Conservation (phyloP, 1,140 invertebrate genomes). For the Zaprionus capensis region DNA sequence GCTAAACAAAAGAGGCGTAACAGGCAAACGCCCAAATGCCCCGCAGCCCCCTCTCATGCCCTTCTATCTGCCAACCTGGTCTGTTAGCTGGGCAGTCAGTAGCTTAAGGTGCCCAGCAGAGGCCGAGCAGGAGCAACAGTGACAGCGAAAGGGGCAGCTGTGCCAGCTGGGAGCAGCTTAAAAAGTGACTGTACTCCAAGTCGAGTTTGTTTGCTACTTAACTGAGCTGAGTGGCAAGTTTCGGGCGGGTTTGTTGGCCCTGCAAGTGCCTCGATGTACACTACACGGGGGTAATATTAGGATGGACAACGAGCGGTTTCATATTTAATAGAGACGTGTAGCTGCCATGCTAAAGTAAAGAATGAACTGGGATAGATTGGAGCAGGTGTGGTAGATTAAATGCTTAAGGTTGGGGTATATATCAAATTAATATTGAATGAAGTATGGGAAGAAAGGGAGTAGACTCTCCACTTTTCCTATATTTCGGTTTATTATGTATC, state of each 20-base stretch:
- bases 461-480: no score
- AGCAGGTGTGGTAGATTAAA: neutral
- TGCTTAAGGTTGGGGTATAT: no score
- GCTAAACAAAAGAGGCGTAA: conserved; percentile 79
- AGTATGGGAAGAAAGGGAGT: no score
- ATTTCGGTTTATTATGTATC: no score
- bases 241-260: conserved; percentile 6
- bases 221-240: conserved; percentile 40
- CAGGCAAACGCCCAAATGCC: conserved; percentile 35
- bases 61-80: neutral
- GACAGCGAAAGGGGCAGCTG: conserved; percentile 7
- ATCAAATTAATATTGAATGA: no score
- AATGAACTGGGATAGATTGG: neutral
- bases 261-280: neutral
- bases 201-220: conserved; percentile 43
- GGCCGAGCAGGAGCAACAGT: neutral
- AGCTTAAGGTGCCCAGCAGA: conserved; percentile 50
- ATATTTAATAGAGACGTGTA: neutral
- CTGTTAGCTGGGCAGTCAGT: conserved; percentile 15
- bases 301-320: neutral
- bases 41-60: neutral
- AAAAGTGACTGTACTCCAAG: conserved; percentile 31
- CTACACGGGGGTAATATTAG: conserved; percentile 10
- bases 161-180: conserved; percentile 8
- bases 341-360: neutral